phyloP scores from a whole-genome alignment of 2,888 invertebrate genomes.

The Sesia bembeciformis region DNA sequence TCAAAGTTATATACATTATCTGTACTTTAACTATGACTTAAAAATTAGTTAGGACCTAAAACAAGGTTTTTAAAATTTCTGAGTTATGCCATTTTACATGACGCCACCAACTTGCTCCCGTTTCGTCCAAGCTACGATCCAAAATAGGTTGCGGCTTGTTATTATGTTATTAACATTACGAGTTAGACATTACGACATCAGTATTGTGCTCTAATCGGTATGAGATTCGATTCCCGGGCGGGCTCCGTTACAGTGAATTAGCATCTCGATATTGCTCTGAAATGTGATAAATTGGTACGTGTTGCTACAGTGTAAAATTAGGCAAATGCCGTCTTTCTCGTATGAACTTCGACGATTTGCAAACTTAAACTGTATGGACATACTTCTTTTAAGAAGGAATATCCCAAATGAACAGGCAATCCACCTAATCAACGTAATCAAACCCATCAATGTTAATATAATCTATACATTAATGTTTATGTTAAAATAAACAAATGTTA shows the following conservation, averaged over 20 bases:
- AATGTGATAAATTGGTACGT: background rate
- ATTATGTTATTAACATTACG: slow-evolving; percentile 56
- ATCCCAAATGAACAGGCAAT: too few relatives aligned
- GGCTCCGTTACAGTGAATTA: background rate
- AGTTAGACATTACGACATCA: slow-evolving; percentile 53
- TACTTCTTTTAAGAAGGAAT: too few relatives aligned
- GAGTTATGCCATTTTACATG: slow-evolving; percentile 2
- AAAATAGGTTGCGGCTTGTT: slow-evolving; percentile 37
- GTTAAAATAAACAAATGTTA: too few relatives aligned
- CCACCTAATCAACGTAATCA: too few relatives aligned
- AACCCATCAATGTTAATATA: too few relatives aligned
- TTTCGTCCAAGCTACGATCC: slow-evolving; percentile 19
- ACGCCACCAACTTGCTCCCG: slow-evolving; percentile 16
- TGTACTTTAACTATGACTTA: background rate
- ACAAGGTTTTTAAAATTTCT: background rate
- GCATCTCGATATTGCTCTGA: background rate
- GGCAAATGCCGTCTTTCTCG: too few relatives aligned
- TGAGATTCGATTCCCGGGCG: slow-evolving; percentile 8
- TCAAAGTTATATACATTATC: too few relatives aligned
- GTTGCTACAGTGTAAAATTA: background rate
- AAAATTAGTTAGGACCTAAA: background rate
- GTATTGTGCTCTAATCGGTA: slow-evolving; percentile 48
- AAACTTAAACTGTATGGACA: too few relatives aligned
- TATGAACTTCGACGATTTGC: too few relatives aligned
- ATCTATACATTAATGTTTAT: too few relatives aligned